Evolutionary conservation across 2,113 vertebrate genomes (phyloP).

Genomic region (Marmota flaviventris): DNA sequence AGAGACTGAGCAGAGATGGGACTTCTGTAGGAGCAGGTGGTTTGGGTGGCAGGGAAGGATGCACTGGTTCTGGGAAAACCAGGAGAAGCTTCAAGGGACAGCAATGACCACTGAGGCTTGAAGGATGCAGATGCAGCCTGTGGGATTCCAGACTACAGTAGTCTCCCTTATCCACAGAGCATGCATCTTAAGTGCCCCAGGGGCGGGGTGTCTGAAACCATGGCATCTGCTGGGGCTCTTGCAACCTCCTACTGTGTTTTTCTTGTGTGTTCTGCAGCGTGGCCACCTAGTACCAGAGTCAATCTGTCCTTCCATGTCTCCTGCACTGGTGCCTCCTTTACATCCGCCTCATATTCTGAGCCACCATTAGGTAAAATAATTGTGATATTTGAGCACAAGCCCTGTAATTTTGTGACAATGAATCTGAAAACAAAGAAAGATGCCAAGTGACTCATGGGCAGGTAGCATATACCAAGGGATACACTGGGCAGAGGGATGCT

Average conservation of each 20-base stretch:
- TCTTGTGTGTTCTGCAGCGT: too few species aligned
- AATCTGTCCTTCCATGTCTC: neutral
- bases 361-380: neutral
- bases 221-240: too few species aligned
- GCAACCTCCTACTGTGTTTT: neutral
- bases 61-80: fast-evolving
- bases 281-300: neutral
- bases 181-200: neutral
- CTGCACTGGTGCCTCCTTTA: neutral
- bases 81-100: too few species aligned
- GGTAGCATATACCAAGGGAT: too few species aligned
- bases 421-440: neutral
- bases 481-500: neutral
- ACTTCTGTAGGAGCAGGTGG: neutral
- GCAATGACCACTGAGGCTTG: fast-evolving
- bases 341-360: neutral
- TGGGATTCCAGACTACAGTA: too few species aligned
- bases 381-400: neutral
- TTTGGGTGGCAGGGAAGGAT: neutral
- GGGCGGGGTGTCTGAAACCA: neutral
- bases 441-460: neutral
- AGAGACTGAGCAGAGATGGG: neutral
- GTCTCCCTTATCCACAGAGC: too few species aligned
- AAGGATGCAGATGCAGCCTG: fast-evolving
- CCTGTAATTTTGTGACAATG: neutral